phyloP scores from a whole-genome alignment of 1,140 invertebrate species.

The Cylas formicarius region DNA sequence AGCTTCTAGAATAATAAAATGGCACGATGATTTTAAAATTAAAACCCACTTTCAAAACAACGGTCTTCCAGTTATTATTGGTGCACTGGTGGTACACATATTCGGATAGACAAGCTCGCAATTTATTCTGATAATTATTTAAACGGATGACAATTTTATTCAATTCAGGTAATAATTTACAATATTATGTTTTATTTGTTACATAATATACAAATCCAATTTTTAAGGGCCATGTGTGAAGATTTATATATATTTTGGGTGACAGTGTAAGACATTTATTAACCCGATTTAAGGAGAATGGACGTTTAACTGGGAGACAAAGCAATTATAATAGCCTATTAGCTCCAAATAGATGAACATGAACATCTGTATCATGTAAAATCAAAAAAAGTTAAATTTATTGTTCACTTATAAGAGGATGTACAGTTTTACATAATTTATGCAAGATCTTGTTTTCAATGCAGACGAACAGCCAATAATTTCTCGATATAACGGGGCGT shows the following conservation, averaged over 20 bases:
- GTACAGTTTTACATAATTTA: slow-evolving; percentile 24
- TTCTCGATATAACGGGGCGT: neutral
- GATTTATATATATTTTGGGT: too few species aligned
- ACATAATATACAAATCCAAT: too few species aligned
- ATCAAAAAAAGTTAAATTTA: slow-evolving; percentile 15
- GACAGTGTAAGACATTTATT: too few species aligned
- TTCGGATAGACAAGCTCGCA: slow-evolving; percentile 24
- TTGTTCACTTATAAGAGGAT: slow-evolving; percentile 19
- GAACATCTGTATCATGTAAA: slow-evolving; percentile 25
- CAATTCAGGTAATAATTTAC: too few species aligned
- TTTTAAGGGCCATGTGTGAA: too few species aligned
- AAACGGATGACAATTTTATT: too few species aligned
- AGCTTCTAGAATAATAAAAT: slow-evolving; percentile 24
- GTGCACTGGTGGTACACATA: slow-evolving; percentile 31
- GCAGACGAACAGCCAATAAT: neutral
- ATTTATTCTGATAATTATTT: slow-evolving; percentile 23
- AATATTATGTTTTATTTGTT: too few species aligned
- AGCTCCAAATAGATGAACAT: slow-evolving; percentile 15
- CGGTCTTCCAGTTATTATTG: slow-evolving; percentile 28
- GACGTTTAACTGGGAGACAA: slow-evolving; percentile 9
- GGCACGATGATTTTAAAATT: slow-evolving; percentile 23
- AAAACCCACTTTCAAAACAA: slow-evolving; percentile 25
- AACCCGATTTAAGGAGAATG: slow-evolving; percentile 24
- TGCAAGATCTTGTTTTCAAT: slow-evolving; percentile 2
- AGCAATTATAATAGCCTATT: slow-evolving; percentile 17